Evolutionary conservation across 2,113 vertebrate genomes (phyloP).

Genomic region (Malurus alboscapulatus): DNA sequence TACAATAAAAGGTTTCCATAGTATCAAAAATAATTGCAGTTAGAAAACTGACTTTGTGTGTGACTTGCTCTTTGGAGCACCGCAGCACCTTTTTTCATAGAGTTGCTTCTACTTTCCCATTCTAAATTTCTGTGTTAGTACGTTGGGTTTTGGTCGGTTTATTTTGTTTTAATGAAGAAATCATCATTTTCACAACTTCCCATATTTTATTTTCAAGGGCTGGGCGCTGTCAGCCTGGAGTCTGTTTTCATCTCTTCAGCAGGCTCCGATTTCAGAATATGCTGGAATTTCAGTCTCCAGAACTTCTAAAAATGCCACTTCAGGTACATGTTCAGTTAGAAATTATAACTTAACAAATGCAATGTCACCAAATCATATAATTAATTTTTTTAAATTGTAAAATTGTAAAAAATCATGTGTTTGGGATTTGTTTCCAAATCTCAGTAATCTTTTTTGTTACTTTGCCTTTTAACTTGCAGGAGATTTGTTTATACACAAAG

Average conservation of each 20-base stretch:
- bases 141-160: not conserved
- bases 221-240: conserved; percentile 87
- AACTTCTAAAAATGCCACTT: conserved; percentile 90
- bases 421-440: not conserved
- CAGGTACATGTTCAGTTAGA: conserved; percentile 77
- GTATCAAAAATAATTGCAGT: not conserved
- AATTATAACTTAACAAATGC: not conserved
- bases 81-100: not conserved
- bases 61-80: not conserved
- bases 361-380: not conserved
- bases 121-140: not conserved
- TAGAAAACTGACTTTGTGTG: not conserved
- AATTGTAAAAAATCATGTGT: not conserved
- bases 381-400: not conserved
- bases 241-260: conserved; percentile 93
- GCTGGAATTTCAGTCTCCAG: conserved; percentile 92
- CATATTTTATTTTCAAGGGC: conserved; percentile 78
- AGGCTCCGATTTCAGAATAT: conserved; percentile 88
- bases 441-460: not conserved
- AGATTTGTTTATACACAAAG: conserved; percentile 93
- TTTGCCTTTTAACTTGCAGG: conserved; percentile 66
- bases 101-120: not conserved
- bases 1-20: not conserved
- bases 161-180: not conserved
- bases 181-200: not conserved